Conservation (phyloP, 2,888 invertebrate species). For the Rhamphomyia laevipes region DNA sequence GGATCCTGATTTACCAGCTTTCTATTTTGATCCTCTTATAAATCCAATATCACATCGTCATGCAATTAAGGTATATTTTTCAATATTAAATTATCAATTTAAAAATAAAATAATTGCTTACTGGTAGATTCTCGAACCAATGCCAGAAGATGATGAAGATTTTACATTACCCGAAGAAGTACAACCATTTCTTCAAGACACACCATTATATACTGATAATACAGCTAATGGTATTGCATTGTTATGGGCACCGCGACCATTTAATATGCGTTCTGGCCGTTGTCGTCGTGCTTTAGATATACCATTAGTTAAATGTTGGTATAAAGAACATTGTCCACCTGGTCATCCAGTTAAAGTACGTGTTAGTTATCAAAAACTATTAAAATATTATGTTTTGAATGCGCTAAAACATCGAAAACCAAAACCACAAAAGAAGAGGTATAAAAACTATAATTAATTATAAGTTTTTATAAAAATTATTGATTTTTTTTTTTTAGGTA, state of each 20-base stretch:
- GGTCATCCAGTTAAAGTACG: slow-evolving; percentile 98
- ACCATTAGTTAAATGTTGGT: slow-evolving; percentile 96
- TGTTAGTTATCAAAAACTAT: slow-evolving; percentile 96
- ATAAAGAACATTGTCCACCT: slow-evolving; percentile 86
- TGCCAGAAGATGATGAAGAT: slow-evolving; percentile 90
- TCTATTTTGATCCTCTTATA: slow-evolving; percentile 98
- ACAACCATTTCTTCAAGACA: slow-evolving; percentile 86
- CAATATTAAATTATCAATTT: neutral
- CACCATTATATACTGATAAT: slow-evolving; percentile 94
- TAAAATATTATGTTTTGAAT: slow-evolving; percentile 97
- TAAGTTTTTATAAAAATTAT: neutral
- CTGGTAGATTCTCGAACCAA: slow-evolving; percentile 58
- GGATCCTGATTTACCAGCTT: slow-evolving; percentile 98
- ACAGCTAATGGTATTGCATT: slow-evolving; percentile 97
- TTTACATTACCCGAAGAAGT: slow-evolving; percentile 84
- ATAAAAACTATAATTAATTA: slow-evolving; percentile 11
- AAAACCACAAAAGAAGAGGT: slow-evolving; percentile 96
- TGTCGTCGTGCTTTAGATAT: slow-evolving; percentile 91
- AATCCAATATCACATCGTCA: slow-evolving; percentile 97
- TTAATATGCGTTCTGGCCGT: slow-evolving; percentile 90
- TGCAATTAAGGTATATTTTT: slow-evolving; percentile 55
- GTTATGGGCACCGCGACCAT: slow-evolving; percentile 96
- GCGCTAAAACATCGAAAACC: slow-evolving; percentile 95
- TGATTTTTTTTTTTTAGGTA: slow-evolving; percentile 44
- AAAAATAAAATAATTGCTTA: neutral